These are phyloP conservation scores for Suillia variegata DNA, from an alignment of 2,888 invertebrate genomes.

Conservation along the genomic window DNA sequence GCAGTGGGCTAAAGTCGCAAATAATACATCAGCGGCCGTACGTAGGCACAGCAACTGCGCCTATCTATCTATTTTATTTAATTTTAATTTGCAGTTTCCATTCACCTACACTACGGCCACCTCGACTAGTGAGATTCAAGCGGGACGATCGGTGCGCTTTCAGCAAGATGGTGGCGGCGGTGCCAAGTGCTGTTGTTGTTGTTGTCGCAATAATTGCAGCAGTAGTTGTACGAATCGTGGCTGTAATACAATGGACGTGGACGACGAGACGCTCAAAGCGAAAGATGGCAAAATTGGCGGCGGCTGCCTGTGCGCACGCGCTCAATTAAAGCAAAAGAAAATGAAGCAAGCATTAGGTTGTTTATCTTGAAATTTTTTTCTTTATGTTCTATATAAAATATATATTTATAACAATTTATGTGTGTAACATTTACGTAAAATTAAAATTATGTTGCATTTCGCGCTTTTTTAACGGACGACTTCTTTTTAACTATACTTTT, in stretches of 20 bases:
- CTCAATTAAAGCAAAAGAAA: constrained; percentile 35
- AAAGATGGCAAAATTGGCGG: too few relatives aligned
- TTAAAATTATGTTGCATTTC: not conserved
- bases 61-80: too few relatives aligned
- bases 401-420: not conserved
- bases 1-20: constrained; percentile 38
- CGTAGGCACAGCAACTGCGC: too few relatives aligned
- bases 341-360: constrained; percentile 5
- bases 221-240: constrained; percentile 7
- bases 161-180: not conserved
- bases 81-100: constrained; percentile 31
- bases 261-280: constrained; percentile 1
- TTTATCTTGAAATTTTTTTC: too few relatives aligned
- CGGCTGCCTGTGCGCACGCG: constrained; percentile 26
- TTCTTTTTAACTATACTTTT: not conserved
- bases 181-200: constrained; percentile 10
- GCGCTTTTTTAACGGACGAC: not conserved
- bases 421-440: not conserved
- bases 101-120: constrained; percentile 36
- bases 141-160: not conserved
- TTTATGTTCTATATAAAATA: not conserved
- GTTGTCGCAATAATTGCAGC: constrained; percentile 13
- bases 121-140: constrained; percentile 32
- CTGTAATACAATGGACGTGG: constrained; percentile 22
- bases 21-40: constrained; percentile 31